Evolutionary conservation across 2,113 vertebrate species (phyloP).

Genomic region (Stegostoma tigrinum): DNA sequence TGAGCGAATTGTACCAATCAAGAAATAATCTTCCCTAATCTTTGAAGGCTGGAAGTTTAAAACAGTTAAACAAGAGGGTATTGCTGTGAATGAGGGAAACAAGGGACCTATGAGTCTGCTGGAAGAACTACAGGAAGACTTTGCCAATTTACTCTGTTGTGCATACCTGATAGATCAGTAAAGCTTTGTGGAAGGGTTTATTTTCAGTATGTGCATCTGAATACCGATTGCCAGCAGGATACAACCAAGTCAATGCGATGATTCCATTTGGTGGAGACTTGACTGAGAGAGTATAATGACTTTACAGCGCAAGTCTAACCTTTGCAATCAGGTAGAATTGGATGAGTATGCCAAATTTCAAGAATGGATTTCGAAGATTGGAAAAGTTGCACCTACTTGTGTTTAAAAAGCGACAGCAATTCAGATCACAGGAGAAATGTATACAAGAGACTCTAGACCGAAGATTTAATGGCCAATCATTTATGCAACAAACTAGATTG

Average conservation of each 20-base stretch:
- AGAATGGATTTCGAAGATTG: neutral
- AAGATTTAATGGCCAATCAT: neutral
- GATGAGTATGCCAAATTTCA: neutral
- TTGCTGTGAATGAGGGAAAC: neutral
- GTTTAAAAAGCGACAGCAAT: neutral
- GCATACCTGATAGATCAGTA: neutral
- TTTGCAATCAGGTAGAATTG: neutral
- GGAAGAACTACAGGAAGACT: neutral
- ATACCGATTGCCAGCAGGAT: too few species aligned
- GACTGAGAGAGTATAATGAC: neutral
- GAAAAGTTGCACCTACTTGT: neutral
- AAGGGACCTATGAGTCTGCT: neutral
- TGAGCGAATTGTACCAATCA: neutral
- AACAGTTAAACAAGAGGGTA: neutral
- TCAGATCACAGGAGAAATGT: neutral
- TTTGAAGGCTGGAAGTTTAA: neutral
- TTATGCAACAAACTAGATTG: neutral
- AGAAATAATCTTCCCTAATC: neutral
- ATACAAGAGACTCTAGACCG: too few species aligned
- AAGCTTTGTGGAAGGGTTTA: neutral
- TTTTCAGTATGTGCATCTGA: too few species aligned
- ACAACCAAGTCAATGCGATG: neutral
- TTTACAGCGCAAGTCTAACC: neutral
- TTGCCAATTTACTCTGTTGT: neutral
- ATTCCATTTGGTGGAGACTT: neutral